Evolutionary conservation across 2,113 vertebrate genomes (phyloP).

Genomic region (Chionomys nivalis): DNA sequence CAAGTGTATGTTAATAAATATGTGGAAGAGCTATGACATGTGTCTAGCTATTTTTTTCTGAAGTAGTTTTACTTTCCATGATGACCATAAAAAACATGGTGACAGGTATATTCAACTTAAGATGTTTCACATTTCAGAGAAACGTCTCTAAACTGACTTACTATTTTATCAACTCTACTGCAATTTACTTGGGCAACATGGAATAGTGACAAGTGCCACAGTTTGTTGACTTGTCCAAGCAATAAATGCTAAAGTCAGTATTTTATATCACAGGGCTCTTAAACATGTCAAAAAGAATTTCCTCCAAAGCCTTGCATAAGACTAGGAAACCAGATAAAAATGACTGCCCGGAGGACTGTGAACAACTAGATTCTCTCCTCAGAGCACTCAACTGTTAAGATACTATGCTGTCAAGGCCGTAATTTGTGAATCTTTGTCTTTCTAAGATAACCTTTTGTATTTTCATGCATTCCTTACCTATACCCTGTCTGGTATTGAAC

Average conservation of each 20-base stretch:
- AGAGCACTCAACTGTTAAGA: slow-evolving; percentile 56
- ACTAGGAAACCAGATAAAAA: slow-evolving; percentile 70
- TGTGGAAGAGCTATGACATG: not conserved
- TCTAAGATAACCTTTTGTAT: not conserved
- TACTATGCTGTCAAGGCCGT: not conserved
- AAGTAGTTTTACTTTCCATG: not conserved
- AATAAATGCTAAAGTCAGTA: slow-evolving; percentile 65
- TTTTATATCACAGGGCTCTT: slow-evolving; percentile 65
- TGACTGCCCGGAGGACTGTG: slow-evolving; percentile 48
- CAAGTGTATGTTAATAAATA: not conserved
- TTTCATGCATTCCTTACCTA: slow-evolving; percentile 17
- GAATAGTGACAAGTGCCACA: slow-evolving; percentile 43
- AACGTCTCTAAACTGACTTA: slow-evolving; percentile 69
- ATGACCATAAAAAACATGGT: not conserved
- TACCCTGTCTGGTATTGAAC: not conserved
- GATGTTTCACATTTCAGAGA: slow-evolving; percentile 18
- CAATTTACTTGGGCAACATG: slow-evolving; percentile 74
- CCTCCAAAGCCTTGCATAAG: slow-evolving; percentile 65
- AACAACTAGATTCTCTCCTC: slow-evolving; percentile 54
- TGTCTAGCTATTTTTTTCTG: not conserved
- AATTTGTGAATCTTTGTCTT: slow-evolving; percentile 40
- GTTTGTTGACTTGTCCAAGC: slow-evolving; percentile 60
- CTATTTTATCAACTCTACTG: slow-evolving; percentile 46
- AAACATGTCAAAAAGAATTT: slow-evolving; percentile 77
- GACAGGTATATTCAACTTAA: slow-evolving; percentile 56